Evolutionary conservation across 2,113 vertebrate genomes (phyloP).

Genomic region (Aldabrachelys gigantea): DNA sequence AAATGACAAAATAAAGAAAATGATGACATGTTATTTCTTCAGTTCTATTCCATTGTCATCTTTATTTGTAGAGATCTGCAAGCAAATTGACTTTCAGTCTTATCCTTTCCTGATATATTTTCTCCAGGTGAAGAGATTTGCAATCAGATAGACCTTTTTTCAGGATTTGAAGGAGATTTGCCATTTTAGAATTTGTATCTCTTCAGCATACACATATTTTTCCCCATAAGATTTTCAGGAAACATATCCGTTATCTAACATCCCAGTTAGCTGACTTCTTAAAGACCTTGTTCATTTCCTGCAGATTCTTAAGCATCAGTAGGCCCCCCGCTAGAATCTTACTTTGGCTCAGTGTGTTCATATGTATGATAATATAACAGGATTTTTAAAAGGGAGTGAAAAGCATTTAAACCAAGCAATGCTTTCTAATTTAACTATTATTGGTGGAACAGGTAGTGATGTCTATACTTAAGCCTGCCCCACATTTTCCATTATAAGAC

Average conservation of each 20-base stretch:
- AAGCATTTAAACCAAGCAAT: background rate
- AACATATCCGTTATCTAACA: background rate
- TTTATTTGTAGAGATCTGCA: conserved; percentile 57
- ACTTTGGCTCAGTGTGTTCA: background rate
- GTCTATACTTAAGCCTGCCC: background rate
- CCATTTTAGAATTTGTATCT: background rate
- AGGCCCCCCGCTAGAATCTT: background rate
- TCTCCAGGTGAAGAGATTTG: conserved; percentile 53
- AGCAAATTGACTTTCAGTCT: conserved; percentile 58
- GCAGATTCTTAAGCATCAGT: background rate
- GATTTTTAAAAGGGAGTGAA: background rate
- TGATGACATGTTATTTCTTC: background rate
- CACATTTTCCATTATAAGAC: background rate
- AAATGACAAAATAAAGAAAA: conserved; percentile 36
- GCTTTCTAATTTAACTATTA: background rate
- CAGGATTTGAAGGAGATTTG: conserved; percentile 54
- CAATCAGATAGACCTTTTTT: conserved; percentile 54
- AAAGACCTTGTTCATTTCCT: conserved; percentile 13
- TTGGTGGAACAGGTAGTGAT: background rate
- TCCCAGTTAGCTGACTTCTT: background rate
- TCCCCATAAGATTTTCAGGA: background rate
- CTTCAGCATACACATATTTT: conserved; percentile 49
- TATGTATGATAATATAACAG: background rate
- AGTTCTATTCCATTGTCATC: background rate
- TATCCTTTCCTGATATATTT: conserved; percentile 40